Evolutionary conservation across 2,797 vertebrate species (phyloP), one percentile per base, ranked within the genome.

Genomic region (Pangasius mekongensis): DNA sequence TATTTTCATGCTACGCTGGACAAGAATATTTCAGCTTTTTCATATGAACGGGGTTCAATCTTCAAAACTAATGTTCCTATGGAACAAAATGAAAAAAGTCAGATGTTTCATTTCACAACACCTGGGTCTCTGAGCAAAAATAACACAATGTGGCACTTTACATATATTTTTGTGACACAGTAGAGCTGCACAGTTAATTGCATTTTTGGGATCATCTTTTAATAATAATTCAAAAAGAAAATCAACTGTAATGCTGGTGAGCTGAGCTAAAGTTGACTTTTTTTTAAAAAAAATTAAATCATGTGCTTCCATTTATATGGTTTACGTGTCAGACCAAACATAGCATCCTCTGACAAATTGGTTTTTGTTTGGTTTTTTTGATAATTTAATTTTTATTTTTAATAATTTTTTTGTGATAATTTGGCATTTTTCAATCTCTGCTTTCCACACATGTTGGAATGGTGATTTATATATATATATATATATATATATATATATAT

Each of bases 1-100:
- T 24, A 83, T 76, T 83, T 66, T 83, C 43, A 76, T 74, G 78
- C 78, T 66, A 24, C 58, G 30, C 83, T 60, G 66, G 73, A 87
- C 76, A 60, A 52, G 30, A 78, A 74, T 36, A 43, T 74, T 84
- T 84, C 27, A 36, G 62, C 22, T 64, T 80, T 30, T 49, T 7
- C 22, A 33, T 76, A 10, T 30, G 20, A 69, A 30, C 47, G 33
- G 49, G 10, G 86, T 24, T 76, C 60, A 56, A 52, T 73, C 30
- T 52, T 71, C n/a, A 71, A 89, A 76, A 60, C 62, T 62, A 62
- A 89, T 80, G 49, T 66, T 56, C 30, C 43, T 14, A 1, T 43
- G 27, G 39, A 52, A 85, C 58, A 66, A 54, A 66, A 66, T 43
- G 4, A 13, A 43, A 82, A 43, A 52, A 54, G 24, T 66, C 47